These are phyloP conservation scores for Tholera decimalis DNA, from an alignment of 2,888 invertebrate species.

Conservation along the genomic window DNA sequence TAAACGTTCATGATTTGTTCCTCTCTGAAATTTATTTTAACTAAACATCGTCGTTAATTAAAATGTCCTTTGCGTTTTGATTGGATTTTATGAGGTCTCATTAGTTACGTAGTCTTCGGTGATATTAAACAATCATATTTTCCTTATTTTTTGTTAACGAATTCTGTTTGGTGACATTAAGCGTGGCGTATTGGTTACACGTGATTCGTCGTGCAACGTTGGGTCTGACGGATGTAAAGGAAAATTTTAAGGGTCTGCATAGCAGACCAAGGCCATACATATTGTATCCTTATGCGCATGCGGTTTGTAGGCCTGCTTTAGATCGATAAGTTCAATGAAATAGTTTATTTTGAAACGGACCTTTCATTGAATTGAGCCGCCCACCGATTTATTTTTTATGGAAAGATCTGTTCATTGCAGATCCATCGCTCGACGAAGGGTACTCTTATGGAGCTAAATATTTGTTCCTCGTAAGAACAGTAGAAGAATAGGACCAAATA, in stretches of 20 bases:
- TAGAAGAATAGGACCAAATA: too few species aligned
- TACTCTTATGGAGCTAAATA: not conserved
- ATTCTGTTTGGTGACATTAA: not conserved
- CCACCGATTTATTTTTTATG: not conserved
- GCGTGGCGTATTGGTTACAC: constrained; percentile 15
- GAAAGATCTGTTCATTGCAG: not conserved
- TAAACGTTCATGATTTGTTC: constrained; percentile 53
- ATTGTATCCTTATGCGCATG: constrained; percentile 48
- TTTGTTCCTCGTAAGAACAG: too few species aligned
- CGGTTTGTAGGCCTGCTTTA: constrained; percentile 31
- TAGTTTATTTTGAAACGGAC: constrained; percentile 28
- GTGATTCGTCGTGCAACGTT: constrained; percentile 21
- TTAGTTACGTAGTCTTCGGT: constrained; percentile 54
- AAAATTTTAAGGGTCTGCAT: constrained; percentile 21
- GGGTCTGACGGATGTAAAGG: not conserved
- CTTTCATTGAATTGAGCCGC: not conserved
- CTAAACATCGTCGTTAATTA: constrained; percentile 65
- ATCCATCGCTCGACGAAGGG: not conserved
- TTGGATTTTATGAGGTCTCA: constrained; percentile 68
- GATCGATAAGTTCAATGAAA: constrained; percentile 45
- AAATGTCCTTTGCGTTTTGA: constrained; percentile 66
- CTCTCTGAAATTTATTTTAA: constrained; percentile 52
- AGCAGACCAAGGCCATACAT: constrained; percentile 26
- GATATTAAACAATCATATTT: constrained; percentile 47
- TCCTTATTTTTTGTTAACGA: constrained; percentile 20